Evolutionary conservation across 2,797 vertebrate species (phyloP).

Genomic region (Pyrocephalus nanus): DNA sequence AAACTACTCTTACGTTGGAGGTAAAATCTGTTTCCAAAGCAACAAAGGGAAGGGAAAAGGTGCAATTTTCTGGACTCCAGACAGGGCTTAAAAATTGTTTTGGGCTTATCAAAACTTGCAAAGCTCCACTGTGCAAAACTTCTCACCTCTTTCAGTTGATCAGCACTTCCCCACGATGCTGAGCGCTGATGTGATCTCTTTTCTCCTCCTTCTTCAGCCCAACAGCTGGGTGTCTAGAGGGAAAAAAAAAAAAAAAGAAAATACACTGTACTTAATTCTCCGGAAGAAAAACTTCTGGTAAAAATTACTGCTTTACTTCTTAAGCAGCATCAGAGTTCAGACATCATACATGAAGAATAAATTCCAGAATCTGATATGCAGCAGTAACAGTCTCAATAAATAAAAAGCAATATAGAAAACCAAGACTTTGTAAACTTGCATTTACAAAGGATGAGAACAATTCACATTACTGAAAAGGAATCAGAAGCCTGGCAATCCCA

Average conservation of each 20-base stretch:
- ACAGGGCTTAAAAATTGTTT: neutral
- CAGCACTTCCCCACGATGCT: constrained; percentile 94
- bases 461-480: neutral
- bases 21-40: neutral
- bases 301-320: neutral
- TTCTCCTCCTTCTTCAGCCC: constrained; percentile 89
- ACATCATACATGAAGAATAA: neutral
- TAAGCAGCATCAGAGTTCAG: neutral
- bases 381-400: neutral
- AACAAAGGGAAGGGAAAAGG: neutral
- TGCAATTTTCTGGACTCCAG: neutral
- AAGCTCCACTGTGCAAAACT: neutral
- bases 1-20: neutral
- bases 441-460: neutral
- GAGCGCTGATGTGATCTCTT: constrained; percentile 92
- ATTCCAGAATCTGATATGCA: neutral
- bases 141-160: constrained; percentile 95
- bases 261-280: neutral
- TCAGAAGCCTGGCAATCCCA: neutral
- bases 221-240: constrained; percentile 89
- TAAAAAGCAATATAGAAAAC: neutral
- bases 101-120: neutral
- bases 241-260: neutral
- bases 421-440: neutral
- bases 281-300: neutral